These are phyloP conservation scores for Creontiades dilutus DNA, from an alignment of 2,888 invertebrate species.

Conservation along the genomic window DNA sequence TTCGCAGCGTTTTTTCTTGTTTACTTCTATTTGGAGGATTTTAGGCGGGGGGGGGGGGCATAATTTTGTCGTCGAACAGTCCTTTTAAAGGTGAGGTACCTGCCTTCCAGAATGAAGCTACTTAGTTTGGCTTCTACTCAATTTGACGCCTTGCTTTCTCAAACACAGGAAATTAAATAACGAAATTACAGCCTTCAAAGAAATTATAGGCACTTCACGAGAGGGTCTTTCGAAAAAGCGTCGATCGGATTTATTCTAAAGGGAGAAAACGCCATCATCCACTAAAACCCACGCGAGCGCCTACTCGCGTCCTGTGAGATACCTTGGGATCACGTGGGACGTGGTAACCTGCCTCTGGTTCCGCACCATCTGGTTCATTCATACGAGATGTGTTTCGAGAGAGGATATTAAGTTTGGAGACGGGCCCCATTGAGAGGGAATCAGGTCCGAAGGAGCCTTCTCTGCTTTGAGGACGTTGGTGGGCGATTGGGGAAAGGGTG, in stretches of 20 bases:
- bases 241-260: neutral
- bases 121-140: too few species aligned
- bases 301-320: conserved; percentile 1
- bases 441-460: neutral
- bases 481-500: neutral
- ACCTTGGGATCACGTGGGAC: neutral
- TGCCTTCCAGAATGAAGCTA: too few species aligned
- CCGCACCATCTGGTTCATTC: conserved; percentile 19
- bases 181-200: neutral
- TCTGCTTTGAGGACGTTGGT: conserved; percentile 13
- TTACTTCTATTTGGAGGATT: too few species aligned
- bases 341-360: neutral
- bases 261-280: conserved; percentile 7
- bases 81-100: too few species aligned
- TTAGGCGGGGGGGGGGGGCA: too few species aligned
- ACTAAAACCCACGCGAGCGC: neutral
- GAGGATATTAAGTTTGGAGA: neutral
- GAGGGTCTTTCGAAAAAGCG: neutral
- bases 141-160: too few species aligned
- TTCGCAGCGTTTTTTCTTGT: too few species aligned
- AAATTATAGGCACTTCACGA: neutral
- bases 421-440: neutral
- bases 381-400: conserved; percentile 15
- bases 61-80: too few species aligned
- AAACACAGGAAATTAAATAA: too few species aligned